phyloP scores from a whole-genome alignment of 2,797 vertebrate genomes.

The Sternotherus odoratus region DNA sequence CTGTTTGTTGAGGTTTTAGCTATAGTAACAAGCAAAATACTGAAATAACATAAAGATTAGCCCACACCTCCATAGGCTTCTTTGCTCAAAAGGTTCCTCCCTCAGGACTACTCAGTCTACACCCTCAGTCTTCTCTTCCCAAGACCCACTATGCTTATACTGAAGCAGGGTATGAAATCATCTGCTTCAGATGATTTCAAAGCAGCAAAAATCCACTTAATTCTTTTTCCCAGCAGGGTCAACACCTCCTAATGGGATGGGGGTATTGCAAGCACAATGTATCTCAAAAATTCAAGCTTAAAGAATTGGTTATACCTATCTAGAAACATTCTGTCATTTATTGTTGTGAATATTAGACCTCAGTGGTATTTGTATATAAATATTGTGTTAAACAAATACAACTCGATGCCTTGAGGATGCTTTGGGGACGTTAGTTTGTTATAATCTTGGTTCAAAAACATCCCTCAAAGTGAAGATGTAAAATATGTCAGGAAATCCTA shows the following conservation, averaged over 20 bases:
- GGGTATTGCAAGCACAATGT: not conserved
- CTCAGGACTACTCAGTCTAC: fast-evolving
- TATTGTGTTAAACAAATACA: not conserved
- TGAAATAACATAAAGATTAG: not conserved
- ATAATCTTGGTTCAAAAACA: not conserved
- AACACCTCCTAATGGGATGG: not conserved
- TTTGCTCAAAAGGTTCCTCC: not conserved
- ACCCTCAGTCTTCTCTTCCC: fast-evolving
- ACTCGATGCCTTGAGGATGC: fast-evolving
- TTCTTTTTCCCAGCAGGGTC: not conserved
- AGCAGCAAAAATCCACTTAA: fast-evolving
- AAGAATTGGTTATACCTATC: not conserved
- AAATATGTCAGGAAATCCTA: not conserved
- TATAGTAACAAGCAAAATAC: not conserved
- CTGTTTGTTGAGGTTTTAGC: not conserved
- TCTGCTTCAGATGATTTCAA: not conserved
- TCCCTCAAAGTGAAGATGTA: not conserved
- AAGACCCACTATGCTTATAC: fast-evolving
- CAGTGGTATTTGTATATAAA: not conserved
- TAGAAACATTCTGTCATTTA: not conserved
- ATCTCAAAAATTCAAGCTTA: not conserved
- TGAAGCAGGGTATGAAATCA: fast-evolving
- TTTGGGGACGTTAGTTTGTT: not conserved
- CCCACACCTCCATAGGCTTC: not conserved
- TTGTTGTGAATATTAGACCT: not conserved